A percentile compares a stretch with the other conserved stretches of the same genome.
Conservation (phyloP, 2,113 vertebrate genomes). For the Lasiurus cinereus region DNA sequence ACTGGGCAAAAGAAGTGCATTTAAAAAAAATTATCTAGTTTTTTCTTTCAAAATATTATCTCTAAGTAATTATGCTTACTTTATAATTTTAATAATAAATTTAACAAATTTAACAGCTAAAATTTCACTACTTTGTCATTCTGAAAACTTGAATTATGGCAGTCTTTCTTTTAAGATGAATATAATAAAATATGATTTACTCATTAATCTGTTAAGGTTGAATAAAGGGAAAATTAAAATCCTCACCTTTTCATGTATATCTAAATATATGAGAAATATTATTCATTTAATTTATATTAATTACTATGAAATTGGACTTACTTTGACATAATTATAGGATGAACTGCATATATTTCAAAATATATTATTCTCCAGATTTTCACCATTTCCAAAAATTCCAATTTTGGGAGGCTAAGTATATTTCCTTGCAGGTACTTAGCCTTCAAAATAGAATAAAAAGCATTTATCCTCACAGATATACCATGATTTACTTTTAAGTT, state of each 20-base stretch:
- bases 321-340: background rate
- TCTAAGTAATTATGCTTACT: constrained; percentile 24
- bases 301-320: background rate
- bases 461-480: background rate
- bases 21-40: background rate
- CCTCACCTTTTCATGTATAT: background rate
- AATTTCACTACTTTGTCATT: constrained; percentile 63
- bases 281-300: background rate
- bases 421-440: background rate
- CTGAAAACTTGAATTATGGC: constrained; percentile 56
- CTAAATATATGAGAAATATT: background rate
- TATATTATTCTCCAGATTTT: background rate
- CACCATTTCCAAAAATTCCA: background rate
- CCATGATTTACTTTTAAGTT: background rate
- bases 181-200: constrained; percentile 54
- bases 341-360: background rate
- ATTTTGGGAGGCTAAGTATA: no score
- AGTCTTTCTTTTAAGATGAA: constrained; percentile 28
- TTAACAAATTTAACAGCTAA: constrained; percentile 60
- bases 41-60: constrained; percentile 56
- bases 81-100: constrained; percentile 44
- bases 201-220: constrained; percentile 46
- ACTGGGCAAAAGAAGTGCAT: background rate
- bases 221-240: constrained; percentile 57
- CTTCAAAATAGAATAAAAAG: background rate